These are phyloP conservation scores for Phaedon cochleariae DNA, from an alignment of 2,888 invertebrate genomes.

Conservation along the genomic window DNA sequence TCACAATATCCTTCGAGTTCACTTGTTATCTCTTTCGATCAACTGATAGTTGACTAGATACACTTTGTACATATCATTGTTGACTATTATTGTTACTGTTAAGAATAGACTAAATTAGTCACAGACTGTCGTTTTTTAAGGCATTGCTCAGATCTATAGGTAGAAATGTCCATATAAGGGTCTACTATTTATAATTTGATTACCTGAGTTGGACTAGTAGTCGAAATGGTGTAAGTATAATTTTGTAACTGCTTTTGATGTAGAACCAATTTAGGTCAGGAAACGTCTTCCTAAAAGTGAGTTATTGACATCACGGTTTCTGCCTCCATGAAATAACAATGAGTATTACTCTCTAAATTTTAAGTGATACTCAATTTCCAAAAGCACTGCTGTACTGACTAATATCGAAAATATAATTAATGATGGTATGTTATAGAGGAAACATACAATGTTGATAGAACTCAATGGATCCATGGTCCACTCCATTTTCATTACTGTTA, in stretches of 20 bases:
- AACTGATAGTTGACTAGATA: conserved; percentile 31
- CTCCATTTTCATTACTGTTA: too few species aligned
- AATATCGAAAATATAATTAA: too few species aligned
- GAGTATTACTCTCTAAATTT: too few species aligned
- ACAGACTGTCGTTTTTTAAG: conserved; percentile 53
- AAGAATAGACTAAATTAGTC: conserved; percentile 54
- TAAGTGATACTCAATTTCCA: too few species aligned
- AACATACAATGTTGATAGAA: background rate
- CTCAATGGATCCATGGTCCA: too few species aligned
- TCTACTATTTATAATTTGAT: conserved; percentile 51
- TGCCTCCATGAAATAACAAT: conserved; percentile 19
- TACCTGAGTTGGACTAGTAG: conserved; percentile 35
- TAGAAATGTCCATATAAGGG: conserved; percentile 45
- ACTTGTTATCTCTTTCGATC: conserved; percentile 9
- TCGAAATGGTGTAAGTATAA: conserved; percentile 39
- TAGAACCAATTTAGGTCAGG: conserved; percentile 54
- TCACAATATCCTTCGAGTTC: conserved; percentile 5
- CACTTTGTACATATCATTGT: conserved; percentile 61
- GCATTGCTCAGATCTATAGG: conserved; percentile 55
- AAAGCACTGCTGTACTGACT: too few species aligned
- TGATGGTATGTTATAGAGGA: too few species aligned
- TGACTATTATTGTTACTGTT: conserved; percentile 60
- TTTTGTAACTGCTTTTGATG: conserved; percentile 50
- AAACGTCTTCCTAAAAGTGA: conserved; percentile 61
- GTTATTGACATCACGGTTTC: conserved; percentile 50